Evolutionary conservation across 1,140 invertebrate genomes (phyloP), one percentile per base, ranked within the genome.

Genomic region (Drosophila leontia): DNA sequence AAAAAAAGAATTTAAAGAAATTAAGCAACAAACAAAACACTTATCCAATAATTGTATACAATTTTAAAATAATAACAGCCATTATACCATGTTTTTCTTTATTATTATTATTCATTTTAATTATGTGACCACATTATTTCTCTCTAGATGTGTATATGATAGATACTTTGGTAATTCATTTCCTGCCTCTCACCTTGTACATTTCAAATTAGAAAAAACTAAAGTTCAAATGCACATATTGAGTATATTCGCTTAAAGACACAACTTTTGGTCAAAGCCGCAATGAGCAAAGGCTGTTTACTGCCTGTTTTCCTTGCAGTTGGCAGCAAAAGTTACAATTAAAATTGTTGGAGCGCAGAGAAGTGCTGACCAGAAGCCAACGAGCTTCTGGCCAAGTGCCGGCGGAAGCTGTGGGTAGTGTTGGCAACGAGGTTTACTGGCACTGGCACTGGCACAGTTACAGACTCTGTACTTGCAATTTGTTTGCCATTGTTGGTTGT

Each of bases 351-450:
- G 92, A 95, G 94, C 86, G 94, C 94, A 59, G 69, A 59, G 93
- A 96, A 0, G 97, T 96, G 96, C 75, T 60, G 74, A 77, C 82
- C 82, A 86, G 68, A 62, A 68, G 59, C 64, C 69, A 75, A 50
- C 47, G 17, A 19, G 48, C 47, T 63, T 39, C n/a, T 57, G 50
- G 48, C 51, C 55, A 67, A 57, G 61, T 67, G 65, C 44, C 63
- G 76, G 45, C 97, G 97, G 96, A 98, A 97, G 93, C 96, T 95
- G 85, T 95, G 97, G 90, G 94, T 97, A 47, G 97, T 96, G 1
- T 39, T 56, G 53, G 37, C 53, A 56, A 39, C 19, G 35, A 56
- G n/a, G 6, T 19, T 29, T 29, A 19, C 26, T 50, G 47, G 1
- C 47, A 23, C 19, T 56, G 19, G 13, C 34, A 15, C 12, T 55